These are phyloP conservation scores for Eumeta japonica DNA, from an alignment of 1,140 invertebrate species.

Conservation along the genomic window DNA sequence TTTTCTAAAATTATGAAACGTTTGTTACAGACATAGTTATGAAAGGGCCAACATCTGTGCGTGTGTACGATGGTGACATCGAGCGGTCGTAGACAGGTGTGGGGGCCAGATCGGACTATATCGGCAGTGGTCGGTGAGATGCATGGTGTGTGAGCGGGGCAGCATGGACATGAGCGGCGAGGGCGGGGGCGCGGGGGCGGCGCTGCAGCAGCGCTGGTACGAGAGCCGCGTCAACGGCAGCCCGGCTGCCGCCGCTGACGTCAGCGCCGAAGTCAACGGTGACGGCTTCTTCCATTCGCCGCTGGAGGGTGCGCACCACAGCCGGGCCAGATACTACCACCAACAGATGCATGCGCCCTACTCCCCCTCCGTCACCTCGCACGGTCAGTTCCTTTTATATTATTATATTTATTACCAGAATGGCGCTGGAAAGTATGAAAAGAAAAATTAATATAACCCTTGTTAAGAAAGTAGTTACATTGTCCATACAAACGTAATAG, in stretches of 20 bases:
- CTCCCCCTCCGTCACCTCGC: constrained; percentile 48
- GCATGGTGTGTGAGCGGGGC: constrained; percentile 51
- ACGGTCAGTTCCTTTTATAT: constrained; percentile 46
- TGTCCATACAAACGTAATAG: too few species aligned
- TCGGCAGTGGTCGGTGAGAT: constrained; percentile 49
- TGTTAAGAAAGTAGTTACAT: too few species aligned
- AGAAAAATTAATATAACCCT: neutral
- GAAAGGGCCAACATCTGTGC: constrained; percentile 12
- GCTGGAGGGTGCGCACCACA: constrained; percentile 53
- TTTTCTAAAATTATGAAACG: too few species aligned
- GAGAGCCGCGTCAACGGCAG: constrained; percentile 54
- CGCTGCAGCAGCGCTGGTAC: constrained; percentile 54
- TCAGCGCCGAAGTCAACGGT: constrained; percentile 28
- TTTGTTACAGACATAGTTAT: too few species aligned
- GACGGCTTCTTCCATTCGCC: constrained; percentile 55
- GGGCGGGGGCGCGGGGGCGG: constrained; percentile 29
- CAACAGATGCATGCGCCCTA: constrained; percentile 56
- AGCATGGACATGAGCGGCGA: constrained; percentile 54
- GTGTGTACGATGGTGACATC: constrained; percentile 24
- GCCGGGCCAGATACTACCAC: constrained; percentile 53
- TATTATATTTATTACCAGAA: neutral
- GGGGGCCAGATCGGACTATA: too few species aligned
- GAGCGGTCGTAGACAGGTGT: too few species aligned
- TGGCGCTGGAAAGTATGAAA: neutral
- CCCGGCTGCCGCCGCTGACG: constrained; percentile 30